A percentile compares a stretch with the other conserved stretches of the same genome.
phyloP scores from a whole-genome alignment of 1,140 invertebrate genomes.

The Odontomachus brunneus region DNA sequence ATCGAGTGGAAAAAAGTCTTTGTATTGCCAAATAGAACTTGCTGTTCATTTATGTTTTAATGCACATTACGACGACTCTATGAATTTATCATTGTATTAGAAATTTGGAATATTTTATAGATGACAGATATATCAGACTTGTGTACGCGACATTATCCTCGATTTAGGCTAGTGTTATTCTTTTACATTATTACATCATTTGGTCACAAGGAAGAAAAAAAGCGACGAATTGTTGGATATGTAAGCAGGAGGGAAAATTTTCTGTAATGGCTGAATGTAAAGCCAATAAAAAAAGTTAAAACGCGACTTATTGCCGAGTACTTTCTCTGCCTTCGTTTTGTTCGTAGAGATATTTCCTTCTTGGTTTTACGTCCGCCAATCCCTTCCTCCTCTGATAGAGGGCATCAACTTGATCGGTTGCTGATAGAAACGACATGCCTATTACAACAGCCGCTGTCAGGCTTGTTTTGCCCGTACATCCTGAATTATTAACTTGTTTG shows the following conservation, averaged over 20 bases:
- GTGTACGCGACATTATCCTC: conserved; percentile 66
- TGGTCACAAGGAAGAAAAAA: conserved; percentile 28
- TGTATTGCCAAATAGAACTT: conserved; percentile 49
- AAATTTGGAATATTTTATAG: conserved; percentile 25
- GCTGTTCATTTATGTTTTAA: conserved; percentile 32
- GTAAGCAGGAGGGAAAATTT: conserved; percentile 74
- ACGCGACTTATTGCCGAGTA: neutral
- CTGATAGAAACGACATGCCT: conserved; percentile 5
- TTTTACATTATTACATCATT: conserved; percentile 67
- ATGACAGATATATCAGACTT: conserved; percentile 3
- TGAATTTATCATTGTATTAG: conserved; percentile 47
- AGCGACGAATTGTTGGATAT: conserved; percentile 65
- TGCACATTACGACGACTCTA: conserved; percentile 21
- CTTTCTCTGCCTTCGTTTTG: conserved; percentile 26
- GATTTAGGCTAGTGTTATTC: conserved; percentile 71
- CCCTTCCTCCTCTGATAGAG: neutral
- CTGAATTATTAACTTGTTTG: conserved; percentile 77
- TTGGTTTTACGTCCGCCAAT: neutral
- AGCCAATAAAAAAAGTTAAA: conserved; percentile 80
- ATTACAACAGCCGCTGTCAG: conserved; percentile 10
- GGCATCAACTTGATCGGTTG: conserved; percentile 4
- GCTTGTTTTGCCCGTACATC: conserved; percentile 63
- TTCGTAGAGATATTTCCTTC: neutral
- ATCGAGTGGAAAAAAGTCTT: conserved; percentile 66
- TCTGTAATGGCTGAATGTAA: conserved; percentile 80